These are phyloP conservation scores for Pterocles orientalis DNA, from an alignment of 2,113 vertebrate genomes.

Conservation along the genomic window DNA sequence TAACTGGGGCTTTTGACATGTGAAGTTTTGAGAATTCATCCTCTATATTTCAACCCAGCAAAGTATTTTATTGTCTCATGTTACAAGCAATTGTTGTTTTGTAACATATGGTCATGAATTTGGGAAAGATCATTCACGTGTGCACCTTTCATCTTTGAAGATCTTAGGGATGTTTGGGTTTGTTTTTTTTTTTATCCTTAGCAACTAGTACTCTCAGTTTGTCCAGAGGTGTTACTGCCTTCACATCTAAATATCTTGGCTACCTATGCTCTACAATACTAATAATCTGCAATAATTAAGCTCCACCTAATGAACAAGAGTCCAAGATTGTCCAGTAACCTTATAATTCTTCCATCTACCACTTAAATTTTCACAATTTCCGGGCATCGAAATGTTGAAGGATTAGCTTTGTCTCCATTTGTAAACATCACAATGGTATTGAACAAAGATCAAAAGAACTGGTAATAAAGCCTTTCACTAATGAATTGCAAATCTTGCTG, in stretches of 20 bases:
- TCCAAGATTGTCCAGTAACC: neutral
- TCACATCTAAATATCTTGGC: neutral
- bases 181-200: neutral
- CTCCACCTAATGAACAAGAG: neutral
- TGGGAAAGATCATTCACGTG: neutral
- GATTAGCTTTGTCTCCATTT: neutral
- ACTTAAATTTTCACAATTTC: neutral
- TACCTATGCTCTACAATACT: neutral
- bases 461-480: neutral
- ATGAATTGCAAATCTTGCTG: neutral
- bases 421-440: neutral
- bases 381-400: neutral
- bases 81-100: neutral
- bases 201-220: neutral
- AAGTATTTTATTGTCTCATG: neutral
- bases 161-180: neutral
- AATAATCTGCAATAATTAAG: neutral
- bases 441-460: neutral
- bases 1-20: neutral
- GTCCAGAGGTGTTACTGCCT: neutral
- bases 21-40: neutral
- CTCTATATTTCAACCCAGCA: neutral
- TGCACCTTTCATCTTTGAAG: neutral
- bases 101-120: neutral
- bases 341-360: neutral